Percentiles rank a stretch among this genome's conserved stretches.
These are phyloP conservation scores for Pangasianodon gigas DNA, from an alignment of 2,113 vertebrate species.

Conservation along the genomic window DNA sequence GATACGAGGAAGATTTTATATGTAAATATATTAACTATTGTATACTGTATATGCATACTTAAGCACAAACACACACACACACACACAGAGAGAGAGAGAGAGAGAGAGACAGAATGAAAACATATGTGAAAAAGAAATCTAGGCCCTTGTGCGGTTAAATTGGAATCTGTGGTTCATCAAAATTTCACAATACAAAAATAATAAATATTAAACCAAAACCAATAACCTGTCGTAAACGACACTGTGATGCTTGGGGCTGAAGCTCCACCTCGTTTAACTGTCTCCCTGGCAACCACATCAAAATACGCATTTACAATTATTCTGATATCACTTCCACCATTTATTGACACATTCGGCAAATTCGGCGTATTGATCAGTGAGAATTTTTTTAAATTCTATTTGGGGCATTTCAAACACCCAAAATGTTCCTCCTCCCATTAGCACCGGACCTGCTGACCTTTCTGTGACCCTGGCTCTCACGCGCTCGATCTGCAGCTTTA, in stretches of 20 bases:
- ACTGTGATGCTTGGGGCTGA: neutral
- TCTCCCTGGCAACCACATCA: constrained; percentile 25
- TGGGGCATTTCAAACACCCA: neutral
- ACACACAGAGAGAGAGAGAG: neutral
- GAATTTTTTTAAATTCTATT: neutral
- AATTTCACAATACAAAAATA: neutral
- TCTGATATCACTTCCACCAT: neutral
- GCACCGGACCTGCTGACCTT: constrained; percentile 67
- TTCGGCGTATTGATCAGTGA: neutral
- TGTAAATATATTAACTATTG: too few species aligned
- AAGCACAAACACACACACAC: neutral
- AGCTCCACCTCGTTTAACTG: constrained; percentile 20
- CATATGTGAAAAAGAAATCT: neutral
- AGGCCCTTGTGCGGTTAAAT: neutral
- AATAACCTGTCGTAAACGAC: neutral
- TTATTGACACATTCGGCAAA: neutral
- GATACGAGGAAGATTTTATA: too few species aligned
- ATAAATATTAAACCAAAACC: neutral
- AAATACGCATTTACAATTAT: neutral
- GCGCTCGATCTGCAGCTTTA: constrained; percentile 56
- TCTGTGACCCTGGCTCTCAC: constrained; percentile 67
- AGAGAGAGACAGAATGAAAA: neutral
- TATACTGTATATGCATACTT: neutral
- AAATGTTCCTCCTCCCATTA: neutral
- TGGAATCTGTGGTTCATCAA: neutral